Conservation (phyloP, 2,888 invertebrate genomes). For the Pyrochroa serraticornis region DNA sequence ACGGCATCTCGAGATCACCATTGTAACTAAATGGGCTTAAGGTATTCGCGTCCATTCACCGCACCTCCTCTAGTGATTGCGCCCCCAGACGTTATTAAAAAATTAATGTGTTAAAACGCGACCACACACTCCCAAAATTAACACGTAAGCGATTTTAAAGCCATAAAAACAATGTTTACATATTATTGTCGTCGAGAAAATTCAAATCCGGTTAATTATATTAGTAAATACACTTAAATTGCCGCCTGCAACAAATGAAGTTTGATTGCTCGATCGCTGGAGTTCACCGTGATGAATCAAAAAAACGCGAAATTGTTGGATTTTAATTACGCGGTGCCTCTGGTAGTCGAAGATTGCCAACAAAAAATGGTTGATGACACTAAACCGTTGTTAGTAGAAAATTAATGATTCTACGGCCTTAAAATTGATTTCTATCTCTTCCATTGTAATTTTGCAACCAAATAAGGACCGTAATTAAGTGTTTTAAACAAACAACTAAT, state of each 20-base stretch:
- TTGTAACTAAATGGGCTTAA: slow-evolving; percentile 40
- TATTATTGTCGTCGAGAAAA: slow-evolving; percentile 4
- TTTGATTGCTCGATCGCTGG: too few relatives aligned
- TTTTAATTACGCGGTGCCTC: too few relatives aligned
- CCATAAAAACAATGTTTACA: slow-evolving; percentile 3
- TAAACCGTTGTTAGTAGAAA: too few relatives aligned
- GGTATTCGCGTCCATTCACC: not conserved
- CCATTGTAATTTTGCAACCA: too few relatives aligned
- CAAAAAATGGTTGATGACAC: too few relatives aligned
- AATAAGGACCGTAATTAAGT: too few relatives aligned
- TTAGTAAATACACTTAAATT: slow-evolving; percentile 27
- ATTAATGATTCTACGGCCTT: too few relatives aligned
- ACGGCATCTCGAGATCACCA: slow-evolving; percentile 42
- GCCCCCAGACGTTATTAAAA: slow-evolving; percentile 3
- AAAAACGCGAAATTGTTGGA: not conserved
- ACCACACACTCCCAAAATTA: slow-evolving; percentile 29
- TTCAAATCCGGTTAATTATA: slow-evolving; percentile 22
- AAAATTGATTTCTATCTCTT: too few relatives aligned
- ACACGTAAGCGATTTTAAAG: slow-evolving; percentile 19
- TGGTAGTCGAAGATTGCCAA: too few relatives aligned
- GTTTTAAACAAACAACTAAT: too few relatives aligned
- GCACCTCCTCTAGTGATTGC: not conserved
- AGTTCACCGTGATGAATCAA: not conserved
- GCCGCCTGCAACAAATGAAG: not conserved
- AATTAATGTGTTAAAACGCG: slow-evolving; percentile 6